These are phyloP conservation scores for Nyleta sp. DNA, from an alignment of 2,888 invertebrate species.

Conservation along the genomic window DNA sequence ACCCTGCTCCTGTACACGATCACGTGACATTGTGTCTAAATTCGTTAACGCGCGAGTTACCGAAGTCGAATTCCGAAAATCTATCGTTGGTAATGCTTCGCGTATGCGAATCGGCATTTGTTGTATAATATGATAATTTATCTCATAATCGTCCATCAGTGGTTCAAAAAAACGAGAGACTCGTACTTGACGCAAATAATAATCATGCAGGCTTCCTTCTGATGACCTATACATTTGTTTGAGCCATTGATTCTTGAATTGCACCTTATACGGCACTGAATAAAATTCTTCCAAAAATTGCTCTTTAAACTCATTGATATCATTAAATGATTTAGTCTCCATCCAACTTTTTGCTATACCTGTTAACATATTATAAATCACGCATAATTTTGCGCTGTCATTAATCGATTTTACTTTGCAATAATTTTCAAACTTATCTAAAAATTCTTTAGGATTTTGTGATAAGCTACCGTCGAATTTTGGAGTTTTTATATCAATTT, in stretches of 20 bases:
- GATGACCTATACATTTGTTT: conserved; percentile 4
- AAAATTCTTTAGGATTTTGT: conserved; percentile 8
- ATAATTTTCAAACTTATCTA: not conserved
- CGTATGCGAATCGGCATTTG: conserved; percentile 5
- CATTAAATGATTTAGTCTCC: not conserved
- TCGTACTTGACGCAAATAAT: conserved; percentile 3
- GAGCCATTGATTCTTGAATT: conserved; percentile 19
- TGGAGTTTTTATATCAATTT: not conserved
- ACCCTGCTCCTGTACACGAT: too few species aligned
- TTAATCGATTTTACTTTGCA: not conserved
- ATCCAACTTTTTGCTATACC: not conserved
- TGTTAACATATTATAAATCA: too few species aligned
- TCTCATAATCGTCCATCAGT: conserved; percentile 8
- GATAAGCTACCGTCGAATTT: conserved; percentile 4
- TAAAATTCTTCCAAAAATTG: conserved; percentile 20
- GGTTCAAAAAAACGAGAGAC: conserved; percentile 10
- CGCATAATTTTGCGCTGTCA: not conserved
- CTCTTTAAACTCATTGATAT: not conserved
- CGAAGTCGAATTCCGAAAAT: not conserved
- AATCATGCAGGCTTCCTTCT: not conserved
- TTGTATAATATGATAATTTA: conserved; percentile 24
- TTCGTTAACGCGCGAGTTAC: not conserved
- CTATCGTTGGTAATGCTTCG: not conserved
- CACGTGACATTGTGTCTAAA: not conserved
- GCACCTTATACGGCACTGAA: conserved; percentile 5